phyloP scores from a whole-genome alignment of 2,888 invertebrate species.

The Drosophila colorata region DNA sequence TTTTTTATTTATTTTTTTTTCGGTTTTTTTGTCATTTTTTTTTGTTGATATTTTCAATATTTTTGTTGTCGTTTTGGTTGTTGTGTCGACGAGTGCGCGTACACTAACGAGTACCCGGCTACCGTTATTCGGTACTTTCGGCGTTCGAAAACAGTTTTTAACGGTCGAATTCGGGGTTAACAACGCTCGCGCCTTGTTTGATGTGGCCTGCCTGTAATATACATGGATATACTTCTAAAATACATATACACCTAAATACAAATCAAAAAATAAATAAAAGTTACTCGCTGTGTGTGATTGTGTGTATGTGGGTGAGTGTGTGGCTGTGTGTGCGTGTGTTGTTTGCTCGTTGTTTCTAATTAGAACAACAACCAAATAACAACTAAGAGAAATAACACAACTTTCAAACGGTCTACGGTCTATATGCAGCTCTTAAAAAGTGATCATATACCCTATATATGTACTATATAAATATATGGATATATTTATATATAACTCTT shows the following conservation, averaged over 20 bases:
- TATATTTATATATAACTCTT: not conserved
- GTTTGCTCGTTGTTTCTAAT: slow-evolving; percentile 10
- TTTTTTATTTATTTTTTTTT: slow-evolving; percentile 15
- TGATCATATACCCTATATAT: slow-evolving; percentile 18
- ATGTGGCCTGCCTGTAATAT: slow-evolving; percentile 56
- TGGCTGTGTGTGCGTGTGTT: slow-evolving; percentile 8
- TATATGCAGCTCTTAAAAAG: slow-evolving; percentile 4
- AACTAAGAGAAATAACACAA: slow-evolving; percentile 1
- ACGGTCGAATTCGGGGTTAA: slow-evolving; percentile 33
- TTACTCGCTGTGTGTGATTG: slow-evolving; percentile 11
- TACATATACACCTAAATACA: slow-evolving; percentile 7
- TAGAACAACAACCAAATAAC: slow-evolving; percentile 9
- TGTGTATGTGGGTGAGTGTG: slow-evolving; percentile 9
- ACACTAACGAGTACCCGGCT: slow-evolving; percentile 24
- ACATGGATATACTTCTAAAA: slow-evolving; percentile 23
- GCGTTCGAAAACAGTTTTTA: slow-evolving; percentile 27
- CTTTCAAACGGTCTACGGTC: slow-evolving; percentile 17
- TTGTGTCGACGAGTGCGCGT: slow-evolving; percentile 34
- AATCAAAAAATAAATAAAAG: slow-evolving; percentile 10
- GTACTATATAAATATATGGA: not conserved
- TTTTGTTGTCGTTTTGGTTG: slow-evolving; percentile 20
- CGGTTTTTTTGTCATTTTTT: slow-evolving; percentile 11
- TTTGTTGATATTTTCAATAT: slow-evolving; percentile 20
- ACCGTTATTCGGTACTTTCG: slow-evolving; percentile 22
- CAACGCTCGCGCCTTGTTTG: slow-evolving; percentile 38